A percentile compares a stretch with the other conserved stretches of the same genome.
These are phyloP conservation scores for Cephalopholis sonnerati DNA, from an alignment of 2,113 vertebrate species.

Conservation along the genomic window DNA sequence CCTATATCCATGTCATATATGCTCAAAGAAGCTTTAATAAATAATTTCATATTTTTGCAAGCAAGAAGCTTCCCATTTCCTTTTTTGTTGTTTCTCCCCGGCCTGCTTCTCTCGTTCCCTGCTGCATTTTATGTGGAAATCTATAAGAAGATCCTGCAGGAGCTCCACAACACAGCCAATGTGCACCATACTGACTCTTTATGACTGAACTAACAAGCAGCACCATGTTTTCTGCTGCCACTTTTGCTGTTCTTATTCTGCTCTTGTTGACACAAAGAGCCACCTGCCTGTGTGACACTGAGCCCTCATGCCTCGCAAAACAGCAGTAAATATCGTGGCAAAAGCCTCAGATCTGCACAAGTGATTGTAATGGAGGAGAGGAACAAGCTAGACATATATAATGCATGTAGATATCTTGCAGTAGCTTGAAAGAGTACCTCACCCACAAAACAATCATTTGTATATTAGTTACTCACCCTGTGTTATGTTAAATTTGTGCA, in stretches of 20 bases:
- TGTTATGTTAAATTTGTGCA: no score
- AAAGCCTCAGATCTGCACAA: neutral
- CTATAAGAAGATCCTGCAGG: conserved; percentile 17
- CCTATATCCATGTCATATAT: neutral
- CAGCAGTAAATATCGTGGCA: neutral
- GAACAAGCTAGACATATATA: neutral
- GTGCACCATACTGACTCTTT: conserved; percentile 5
- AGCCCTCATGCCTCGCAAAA: neutral
- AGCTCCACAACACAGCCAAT: neutral
- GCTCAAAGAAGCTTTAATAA: neutral
- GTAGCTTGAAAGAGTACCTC: no score
- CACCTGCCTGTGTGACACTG: neutral
- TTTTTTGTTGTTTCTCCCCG: neutral
- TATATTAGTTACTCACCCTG: no score
- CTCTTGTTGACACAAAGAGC: neutral
- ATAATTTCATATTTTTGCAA: neutral
- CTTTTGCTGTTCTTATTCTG: neutral
- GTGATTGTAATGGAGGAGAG: neutral
- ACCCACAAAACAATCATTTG: no score
- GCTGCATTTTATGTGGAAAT: conserved; percentile 3
- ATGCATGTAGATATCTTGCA: no score
- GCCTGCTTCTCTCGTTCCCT: neutral
- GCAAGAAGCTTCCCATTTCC: neutral
- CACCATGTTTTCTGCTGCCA: neutral
- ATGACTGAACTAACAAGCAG: conserved; percentile 1